Base-by-base conservation (phyloP, 2,113 vertebrate genomes). In the Athene noctua region DNA sequence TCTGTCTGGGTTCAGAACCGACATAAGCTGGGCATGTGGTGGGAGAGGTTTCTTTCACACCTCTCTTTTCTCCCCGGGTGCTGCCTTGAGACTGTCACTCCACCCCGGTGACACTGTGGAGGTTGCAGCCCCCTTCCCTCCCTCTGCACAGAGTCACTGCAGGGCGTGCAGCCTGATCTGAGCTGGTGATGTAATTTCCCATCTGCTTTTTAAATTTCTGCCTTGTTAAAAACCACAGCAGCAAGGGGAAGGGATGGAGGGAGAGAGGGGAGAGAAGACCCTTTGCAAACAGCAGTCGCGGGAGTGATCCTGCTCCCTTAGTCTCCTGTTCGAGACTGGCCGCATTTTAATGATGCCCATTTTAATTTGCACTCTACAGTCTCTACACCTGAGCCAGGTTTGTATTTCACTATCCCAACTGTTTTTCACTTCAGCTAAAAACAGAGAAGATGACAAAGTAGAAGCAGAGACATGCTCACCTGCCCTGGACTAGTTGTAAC, bases 171-270 rank as follows among this genome's bases (percentile, higher is more conserved):
- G 96, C 75, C 91, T 87, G 40, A 52, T 29, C 70, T 34, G 86
- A 86, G 68, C 93, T 73, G 49, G 36, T 96, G 97, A 95, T 97
- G 92, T 98, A 77, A 91, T 97, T 94, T 94, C 95, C 96, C 92
- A 90, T 96, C 95, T 97, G 96, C 91, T 94, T 61, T 92, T 86
- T 86, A 77, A 66, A 52, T 86, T 88, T 96, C 92, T 81, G 75
- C 78, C 86, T 93, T 46, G 18, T 38, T 73, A 57, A 94, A 94
- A 88, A 38, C 46, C 55, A 58, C 42, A 62, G 70, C 57, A 49
- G 72, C 58, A 85, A 61, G 49, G 13, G 13, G n/a, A 34, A 21
- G 70, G 46, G 36, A 17, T 51, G 29, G 58, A 62, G 71, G 42
- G 34, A 25, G 15, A 57, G 3, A 5, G 13, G 17, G 46, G n/a